phyloP scores from a whole-genome alignment of 2,113 vertebrate genomes.

The Oryzias melastigma region DNA sequence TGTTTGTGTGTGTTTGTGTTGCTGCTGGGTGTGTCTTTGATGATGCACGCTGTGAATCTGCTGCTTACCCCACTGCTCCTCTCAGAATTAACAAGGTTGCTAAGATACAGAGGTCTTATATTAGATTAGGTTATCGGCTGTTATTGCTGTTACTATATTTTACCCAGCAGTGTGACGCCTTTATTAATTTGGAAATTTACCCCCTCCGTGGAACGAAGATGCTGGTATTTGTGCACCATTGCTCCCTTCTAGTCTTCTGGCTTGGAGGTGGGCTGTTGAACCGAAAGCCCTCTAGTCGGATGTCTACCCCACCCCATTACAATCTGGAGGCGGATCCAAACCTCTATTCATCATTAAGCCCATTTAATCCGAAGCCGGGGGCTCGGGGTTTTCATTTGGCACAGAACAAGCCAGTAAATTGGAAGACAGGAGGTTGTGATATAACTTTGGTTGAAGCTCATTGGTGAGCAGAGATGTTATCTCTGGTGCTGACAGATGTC shows the following conservation, averaged over 20 bases:
- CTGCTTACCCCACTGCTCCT: slow-evolving; percentile 70
- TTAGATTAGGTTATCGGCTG: slow-evolving; percentile 80
- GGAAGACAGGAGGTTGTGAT: slow-evolving; percentile 45
- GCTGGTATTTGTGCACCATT: slow-evolving; percentile 44
- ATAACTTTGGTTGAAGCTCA: slow-evolving; percentile 47
- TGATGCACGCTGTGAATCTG: slow-evolving; percentile 70
- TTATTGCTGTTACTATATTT: slow-evolving; percentile 83
- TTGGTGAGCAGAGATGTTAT: slow-evolving; percentile 55
- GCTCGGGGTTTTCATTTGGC: slow-evolving; percentile 62
- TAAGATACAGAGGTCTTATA: slow-evolving; percentile 81
- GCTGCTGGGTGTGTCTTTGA: slow-evolving; percentile 71
- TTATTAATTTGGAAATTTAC: slow-evolving; percentile 80
- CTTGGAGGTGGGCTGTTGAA: slow-evolving; percentile 21
- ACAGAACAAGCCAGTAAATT: slow-evolving; percentile 56
- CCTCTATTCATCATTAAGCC: slow-evolving; percentile 70
- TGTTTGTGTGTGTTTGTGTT: slow-evolving; percentile 43
- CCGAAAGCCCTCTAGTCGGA: slow-evolving; percentile 51
- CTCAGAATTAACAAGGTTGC: slow-evolving; percentile 82
- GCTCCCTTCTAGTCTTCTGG: slow-evolving; percentile 24
- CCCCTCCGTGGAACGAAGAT: slow-evolving; percentile 70
- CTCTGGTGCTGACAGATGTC: slow-evolving; percentile 54
- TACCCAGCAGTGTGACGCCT: slow-evolving; percentile 67
- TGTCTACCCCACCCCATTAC: slow-evolving; percentile 68
- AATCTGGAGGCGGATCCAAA: slow-evolving; percentile 68
- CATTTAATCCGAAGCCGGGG: slow-evolving; percentile 68